Conservation (phyloP, 2,797 vertebrate species). For the Malacoraja senta region DNA sequence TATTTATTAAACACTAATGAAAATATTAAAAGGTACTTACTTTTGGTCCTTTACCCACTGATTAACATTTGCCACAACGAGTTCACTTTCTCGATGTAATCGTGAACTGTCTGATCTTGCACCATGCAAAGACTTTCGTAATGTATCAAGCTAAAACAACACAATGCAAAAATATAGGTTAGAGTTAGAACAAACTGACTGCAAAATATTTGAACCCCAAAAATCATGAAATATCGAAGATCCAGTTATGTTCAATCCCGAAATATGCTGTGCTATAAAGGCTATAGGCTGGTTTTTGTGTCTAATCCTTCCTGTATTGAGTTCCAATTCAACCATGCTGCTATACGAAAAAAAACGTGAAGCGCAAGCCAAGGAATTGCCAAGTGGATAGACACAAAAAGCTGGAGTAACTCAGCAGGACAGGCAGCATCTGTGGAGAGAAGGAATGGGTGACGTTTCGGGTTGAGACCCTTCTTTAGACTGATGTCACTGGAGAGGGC, state of each 20-base stretch:
- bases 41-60: slow-evolving; percentile 60
- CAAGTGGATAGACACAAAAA: too few relatives aligned
- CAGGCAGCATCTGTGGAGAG: too few relatives aligned
- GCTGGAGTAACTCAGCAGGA: too few relatives aligned
- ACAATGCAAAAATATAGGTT: slow-evolving; percentile 19
- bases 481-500: too few relatives aligned
- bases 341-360: background rate
- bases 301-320: background rate
- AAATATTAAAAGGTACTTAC: slow-evolving; percentile 48
- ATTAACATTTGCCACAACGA: slow-evolving; percentile 60
- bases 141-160: slow-evolving; percentile 47
- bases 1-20: background rate
- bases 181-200: background rate
- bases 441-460: too few relatives aligned
- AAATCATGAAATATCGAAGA: background rate
- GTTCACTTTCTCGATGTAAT: slow-evolving; percentile 53
- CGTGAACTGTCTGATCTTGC: slow-evolving; percentile 47
- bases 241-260: background rate
- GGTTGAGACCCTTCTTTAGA: too few relatives aligned
- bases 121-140: slow-evolving; percentile 46
- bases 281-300: background rate
- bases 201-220: background rate
- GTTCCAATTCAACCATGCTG: background rate
- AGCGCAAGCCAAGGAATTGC: background rate
- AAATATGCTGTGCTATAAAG: background rate